Evolutionary conservation across 2,888 invertebrate genomes (phyloP).

Genomic region (Calephelis perditalis): DNA sequence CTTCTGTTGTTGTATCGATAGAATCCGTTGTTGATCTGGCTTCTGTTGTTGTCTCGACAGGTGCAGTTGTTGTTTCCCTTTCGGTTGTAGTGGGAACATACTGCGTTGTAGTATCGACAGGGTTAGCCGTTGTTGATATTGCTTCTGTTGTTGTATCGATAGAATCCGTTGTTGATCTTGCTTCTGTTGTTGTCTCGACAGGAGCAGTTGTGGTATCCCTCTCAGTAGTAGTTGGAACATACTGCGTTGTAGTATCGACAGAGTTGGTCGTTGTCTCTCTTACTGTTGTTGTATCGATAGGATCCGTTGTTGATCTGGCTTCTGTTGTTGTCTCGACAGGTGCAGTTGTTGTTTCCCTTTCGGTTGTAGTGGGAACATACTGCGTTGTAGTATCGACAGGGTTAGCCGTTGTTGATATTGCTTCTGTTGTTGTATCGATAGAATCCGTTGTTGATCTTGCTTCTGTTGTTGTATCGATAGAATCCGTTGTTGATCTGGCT

Average conservation of each 20-base stretch:
- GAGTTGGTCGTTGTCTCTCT: background rate
- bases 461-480: background rate
- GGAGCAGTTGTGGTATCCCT: background rate
- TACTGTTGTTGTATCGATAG: background rate
- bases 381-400: background rate
- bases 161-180: background rate
- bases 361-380: background rate
- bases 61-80: background rate
- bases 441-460: background rate
- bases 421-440: background rate
- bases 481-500: background rate
- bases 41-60: too few species aligned
- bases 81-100: background rate
- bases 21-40: too few species aligned
- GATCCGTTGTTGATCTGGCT: too few species aligned
- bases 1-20: slow-evolving; percentile 18
- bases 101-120: slow-evolving; percentile 4
- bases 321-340: too few species aligned
- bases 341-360: background rate
- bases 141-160: slow-evolving; percentile 4
- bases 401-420: background rate
- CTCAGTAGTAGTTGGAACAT: background rate
- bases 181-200: background rate
- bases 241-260: background rate
- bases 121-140: background rate